Evolutionary conservation across 2,113 vertebrate genomes (phyloP).

Genomic region (Alectura lathami): DNA sequence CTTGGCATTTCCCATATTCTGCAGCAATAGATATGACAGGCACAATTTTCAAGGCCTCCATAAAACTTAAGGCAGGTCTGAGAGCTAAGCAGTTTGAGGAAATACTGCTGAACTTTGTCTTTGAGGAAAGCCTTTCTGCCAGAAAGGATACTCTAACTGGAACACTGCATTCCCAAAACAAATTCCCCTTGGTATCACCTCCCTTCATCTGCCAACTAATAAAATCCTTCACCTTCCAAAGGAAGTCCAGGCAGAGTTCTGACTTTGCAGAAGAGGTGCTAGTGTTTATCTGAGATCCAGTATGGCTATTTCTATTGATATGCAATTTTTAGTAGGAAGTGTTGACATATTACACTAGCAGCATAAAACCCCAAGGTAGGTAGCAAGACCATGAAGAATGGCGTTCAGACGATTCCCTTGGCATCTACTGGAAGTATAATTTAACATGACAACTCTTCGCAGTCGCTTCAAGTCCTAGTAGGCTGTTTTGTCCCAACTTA

Average conservation of each 20-base stretch:
- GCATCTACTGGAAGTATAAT: not conserved
- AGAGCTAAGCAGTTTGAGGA: not conserved
- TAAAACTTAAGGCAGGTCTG: not conserved
- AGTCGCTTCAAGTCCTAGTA: not conserved
- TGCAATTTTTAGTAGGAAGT: not conserved
- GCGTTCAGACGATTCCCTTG: not conserved
- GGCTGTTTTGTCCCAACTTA: not conserved
- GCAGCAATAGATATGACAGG: not conserved
- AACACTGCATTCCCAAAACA: slow-evolving; percentile 5
- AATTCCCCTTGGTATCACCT: slow-evolving; percentile 26
- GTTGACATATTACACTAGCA: not conserved
- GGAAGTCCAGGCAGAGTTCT: slow-evolving; percentile 1
- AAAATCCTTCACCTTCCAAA: not conserved
- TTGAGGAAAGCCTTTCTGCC: not conserved
- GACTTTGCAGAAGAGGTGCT: slow-evolving; percentile 15
- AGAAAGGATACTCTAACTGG: not conserved
- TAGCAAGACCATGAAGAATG: not conserved
- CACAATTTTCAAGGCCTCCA: not conserved
- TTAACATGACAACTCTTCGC: not conserved
- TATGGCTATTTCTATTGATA: not conserved
- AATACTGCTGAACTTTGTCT: not conserved
- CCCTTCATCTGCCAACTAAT: slow-evolving; percentile 12
- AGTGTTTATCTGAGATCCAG: not conserved
- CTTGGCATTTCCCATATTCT: not conserved
- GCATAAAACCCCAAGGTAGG: not conserved